Conservation (phyloP, 2,113 vertebrate genomes). For the Athene noctua region DNA sequence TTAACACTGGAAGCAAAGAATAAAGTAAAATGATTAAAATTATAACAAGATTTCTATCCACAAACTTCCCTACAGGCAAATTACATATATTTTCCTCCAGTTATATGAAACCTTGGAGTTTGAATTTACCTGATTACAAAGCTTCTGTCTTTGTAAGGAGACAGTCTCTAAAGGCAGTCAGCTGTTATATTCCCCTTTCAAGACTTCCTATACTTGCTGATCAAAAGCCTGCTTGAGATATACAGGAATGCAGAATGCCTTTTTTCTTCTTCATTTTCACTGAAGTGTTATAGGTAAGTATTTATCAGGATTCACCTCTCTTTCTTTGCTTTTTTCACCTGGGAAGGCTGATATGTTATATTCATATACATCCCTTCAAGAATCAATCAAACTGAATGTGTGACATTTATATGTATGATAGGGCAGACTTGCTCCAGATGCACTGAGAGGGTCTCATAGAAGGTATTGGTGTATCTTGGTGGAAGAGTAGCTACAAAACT, state of each 20-base stretch:
- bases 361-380: background rate
- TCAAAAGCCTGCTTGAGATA: background rate
- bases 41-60: background rate
- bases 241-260: background rate
- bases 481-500: background rate
- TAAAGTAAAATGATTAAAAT: background rate
- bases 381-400: background rate
- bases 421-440: background rate
- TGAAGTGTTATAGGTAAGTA: background rate
- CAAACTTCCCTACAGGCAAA: background rate
- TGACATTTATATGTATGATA: background rate
- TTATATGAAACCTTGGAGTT: background rate
- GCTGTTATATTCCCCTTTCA: background rate
- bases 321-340: background rate
- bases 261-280: background rate
- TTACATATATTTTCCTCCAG: background rate
- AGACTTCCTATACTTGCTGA: background rate
- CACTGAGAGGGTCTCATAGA: background rate
- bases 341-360: background rate
- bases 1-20: background rate
- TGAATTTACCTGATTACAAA: background rate
- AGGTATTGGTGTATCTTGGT: background rate
- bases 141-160: background rate
- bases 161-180: background rate
- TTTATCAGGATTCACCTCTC: background rate